phyloP scores from a whole-genome alignment of 2,113 vertebrate genomes.

The Toxotes chatareus region DNA sequence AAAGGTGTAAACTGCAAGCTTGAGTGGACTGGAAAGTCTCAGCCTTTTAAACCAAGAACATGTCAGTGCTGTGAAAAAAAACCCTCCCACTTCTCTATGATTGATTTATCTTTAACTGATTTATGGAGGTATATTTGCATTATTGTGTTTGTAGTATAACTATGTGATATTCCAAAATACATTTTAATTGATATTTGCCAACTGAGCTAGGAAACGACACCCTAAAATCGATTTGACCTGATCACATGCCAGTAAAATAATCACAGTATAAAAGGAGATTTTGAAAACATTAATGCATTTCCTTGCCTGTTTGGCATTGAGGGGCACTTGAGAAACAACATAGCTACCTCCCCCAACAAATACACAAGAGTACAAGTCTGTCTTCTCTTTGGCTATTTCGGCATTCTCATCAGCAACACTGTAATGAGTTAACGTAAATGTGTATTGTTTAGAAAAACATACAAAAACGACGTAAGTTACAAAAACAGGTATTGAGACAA shows the following conservation, averaged over 20 bases:
- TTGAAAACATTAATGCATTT: not conserved
- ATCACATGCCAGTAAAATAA: not conserved
- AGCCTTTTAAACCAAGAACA: slow-evolving; percentile 5
- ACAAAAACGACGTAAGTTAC: not conserved
- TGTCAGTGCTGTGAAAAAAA: not conserved
- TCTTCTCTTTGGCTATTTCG: not conserved
- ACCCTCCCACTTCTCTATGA: not conserved
- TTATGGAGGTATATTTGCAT: not conserved
- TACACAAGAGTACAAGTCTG: not conserved
- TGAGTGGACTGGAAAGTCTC: slow-evolving; percentile 29
- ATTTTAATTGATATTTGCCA: not conserved
- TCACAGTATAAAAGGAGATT: not conserved
- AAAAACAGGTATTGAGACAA: not conserved
- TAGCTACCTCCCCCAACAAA: not conserved
- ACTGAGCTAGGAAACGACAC: not conserved
- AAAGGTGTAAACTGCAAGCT: slow-evolving; percentile 34
- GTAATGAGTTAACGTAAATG: not conserved
- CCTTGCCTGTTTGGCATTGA: not conserved
- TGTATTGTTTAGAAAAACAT: not conserved
- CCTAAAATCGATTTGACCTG: not conserved
- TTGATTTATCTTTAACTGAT: not conserved
- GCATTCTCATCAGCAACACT: not conserved
- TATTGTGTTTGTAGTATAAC: not conserved
- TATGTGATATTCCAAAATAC: not conserved
- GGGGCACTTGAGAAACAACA: not conserved